Evolutionary conservation across 1,140 invertebrate genomes (phyloP), one percentile per base, ranked within the genome.

Genomic region (Pseudoatta argentina): DNA sequence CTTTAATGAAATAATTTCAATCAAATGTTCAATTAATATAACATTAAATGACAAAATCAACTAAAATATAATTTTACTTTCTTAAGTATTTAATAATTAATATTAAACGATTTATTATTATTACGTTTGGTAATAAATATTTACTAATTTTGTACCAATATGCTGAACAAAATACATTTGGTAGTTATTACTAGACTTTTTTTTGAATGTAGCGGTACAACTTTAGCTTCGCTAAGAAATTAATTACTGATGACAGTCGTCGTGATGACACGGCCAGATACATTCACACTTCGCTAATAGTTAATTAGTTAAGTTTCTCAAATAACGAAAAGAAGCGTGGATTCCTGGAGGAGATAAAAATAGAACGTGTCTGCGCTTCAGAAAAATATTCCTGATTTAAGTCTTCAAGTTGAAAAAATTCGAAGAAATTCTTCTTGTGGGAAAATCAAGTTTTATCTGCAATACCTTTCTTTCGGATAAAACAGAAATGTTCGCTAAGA

Each of bases 231-330:
- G n/a, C 14, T 6, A 39, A 34, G 24, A 48, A 82, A 61, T 73
- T 59, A 72, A 73, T 61, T 48, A 24, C 34, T 18, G 55, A 48
- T 57, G 66, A 82, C 78, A 59, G 53, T 18, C 10, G 53, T 82
- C 34, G 21, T 21, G 21, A 21, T 21, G 21, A 21, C 21, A 72
- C 53, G 21, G 48, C 44, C 78, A 44, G 24, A 53, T 55, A 39
- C 30, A 16, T 34, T 82, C 55, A 6, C 66, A 48, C 67, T 73
- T 72, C 18, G 24, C 24, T 72, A 82, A 82, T 59, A 72, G 51
- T 34, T 73, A 82, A 82, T 82, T 72, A 71, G 64, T 72, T 82
- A 55, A 55, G 8, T 30, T 69, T 18, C 16, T n/a, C 30, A 71
- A 66, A 81, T 72, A 59, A 82, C 78, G 66, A 59, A 34, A 24